A percentile compares a stretch with the other conserved stretches of the same genome.
Evolutionary conservation across 2,888 invertebrate genomes (phyloP).

Genomic region (Balanococcus diminutus): DNA sequence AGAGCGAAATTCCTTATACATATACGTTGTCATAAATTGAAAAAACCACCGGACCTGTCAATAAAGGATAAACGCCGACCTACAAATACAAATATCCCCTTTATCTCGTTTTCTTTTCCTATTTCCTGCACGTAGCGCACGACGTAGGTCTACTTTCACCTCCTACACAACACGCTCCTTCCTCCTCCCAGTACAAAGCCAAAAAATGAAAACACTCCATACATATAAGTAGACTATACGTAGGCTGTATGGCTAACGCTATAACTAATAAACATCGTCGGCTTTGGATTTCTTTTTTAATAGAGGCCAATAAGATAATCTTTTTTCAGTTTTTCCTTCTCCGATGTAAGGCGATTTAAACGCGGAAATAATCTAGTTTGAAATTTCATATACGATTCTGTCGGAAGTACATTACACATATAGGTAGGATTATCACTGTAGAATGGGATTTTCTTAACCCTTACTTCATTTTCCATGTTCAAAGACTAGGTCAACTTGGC

Average conservation of each 20-base stretch:
- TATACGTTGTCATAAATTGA: background rate
- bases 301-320: background rate
- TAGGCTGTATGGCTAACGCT: background rate
- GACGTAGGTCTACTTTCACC: background rate
- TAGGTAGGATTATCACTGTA: background rate
- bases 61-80: background rate
- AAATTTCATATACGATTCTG: background rate
- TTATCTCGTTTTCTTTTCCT: background rate
- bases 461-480: background rate
- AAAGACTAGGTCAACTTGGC: background rate
- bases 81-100: conserved; percentile 2
- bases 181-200: background rate
- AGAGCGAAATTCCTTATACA: background rate
- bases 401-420: background rate
- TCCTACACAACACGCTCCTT: background rate
- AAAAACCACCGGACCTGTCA: conserved; percentile 11
- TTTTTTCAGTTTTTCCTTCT: background rate
- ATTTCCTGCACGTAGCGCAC: background rate
- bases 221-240: background rate
- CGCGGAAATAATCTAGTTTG: background rate
- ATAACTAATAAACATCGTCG: background rate
- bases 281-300: background rate
- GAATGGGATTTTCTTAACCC: background rate
- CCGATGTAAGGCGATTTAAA: background rate
- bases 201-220: background rate